Base-by-base conservation (phyloP, 2,888 invertebrate genomes). In the Xestia sexstrigata region DNA sequence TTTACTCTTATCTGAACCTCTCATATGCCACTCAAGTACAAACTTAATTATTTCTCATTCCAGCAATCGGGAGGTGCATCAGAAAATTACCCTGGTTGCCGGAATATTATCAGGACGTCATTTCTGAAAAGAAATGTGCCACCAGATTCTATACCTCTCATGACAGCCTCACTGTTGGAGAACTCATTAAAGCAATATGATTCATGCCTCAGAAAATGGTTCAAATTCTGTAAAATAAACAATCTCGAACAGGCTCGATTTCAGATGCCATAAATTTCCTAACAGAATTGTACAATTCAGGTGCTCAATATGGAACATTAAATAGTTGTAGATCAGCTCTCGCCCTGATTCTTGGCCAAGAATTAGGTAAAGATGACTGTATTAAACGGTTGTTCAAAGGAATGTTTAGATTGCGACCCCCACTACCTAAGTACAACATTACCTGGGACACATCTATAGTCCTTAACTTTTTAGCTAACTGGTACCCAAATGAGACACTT, bases 41-140 rank as follows among this genome's bases (percentile, higher is more conserved):
- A 62, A 62, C 62, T 62, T 62, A 26, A 62, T 62, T 62, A 62
- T 62, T 62, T 62, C 58, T 58, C 26, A 58, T 58, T 58, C 26
- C 15, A 58, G 26, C 58, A 58, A 58, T 15, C 26, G 58, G 26
- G 7, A 58, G 58, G 26, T 26, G 26, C 7, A 26, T 58, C 58
- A 58, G 58, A 58, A 58, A 26, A 58, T 26, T 26, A 58, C 26
- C 26, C 58, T 58, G 58, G 26, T 26, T 62, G 35, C 5, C 20
- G 20, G 20, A 63, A 35, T 63, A 63, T 63, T 63, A 63, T 63
- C 35, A 63, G 62, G 23, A 35, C 13, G 20, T 63, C 35, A 30
- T 35, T 62, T 23, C 62, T 62, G 6, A 35, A 35, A 62, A 62
- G 62, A 62, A 11, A 62, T 35, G 35, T 35, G 20, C 62, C 62